Conservation (phyloP, 2,113 vertebrate species). For the Leptodactylus fuscus region DNA sequence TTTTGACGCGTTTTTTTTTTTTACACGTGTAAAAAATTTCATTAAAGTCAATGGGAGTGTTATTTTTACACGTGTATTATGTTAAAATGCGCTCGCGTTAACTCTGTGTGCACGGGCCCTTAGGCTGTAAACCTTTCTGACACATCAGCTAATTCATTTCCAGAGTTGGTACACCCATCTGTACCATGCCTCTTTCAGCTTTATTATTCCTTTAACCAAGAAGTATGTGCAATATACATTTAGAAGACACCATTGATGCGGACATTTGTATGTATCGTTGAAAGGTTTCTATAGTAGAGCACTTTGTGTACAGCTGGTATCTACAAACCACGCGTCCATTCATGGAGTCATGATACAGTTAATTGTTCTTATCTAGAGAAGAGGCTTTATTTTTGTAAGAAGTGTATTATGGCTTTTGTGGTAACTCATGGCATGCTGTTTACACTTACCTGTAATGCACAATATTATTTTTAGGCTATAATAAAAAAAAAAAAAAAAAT, state of each 20-base stretch:
- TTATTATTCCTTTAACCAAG: too few relatives aligned
- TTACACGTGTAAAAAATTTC: too few relatives aligned
- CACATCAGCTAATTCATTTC: too few relatives aligned
- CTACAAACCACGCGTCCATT: neutral
- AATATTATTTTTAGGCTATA: slow-evolving; percentile 12
- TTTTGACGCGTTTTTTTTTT: too few relatives aligned
- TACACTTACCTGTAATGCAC: slow-evolving; percentile 5
- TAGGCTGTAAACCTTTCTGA: too few relatives aligned
- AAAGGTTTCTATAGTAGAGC: neutral
- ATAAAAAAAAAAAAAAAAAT: neutral
- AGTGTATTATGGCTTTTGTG: slow-evolving; percentile 24
- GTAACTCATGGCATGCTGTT: neutral
- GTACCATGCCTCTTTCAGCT: neutral
- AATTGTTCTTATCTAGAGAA: neutral
- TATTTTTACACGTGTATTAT: too few relatives aligned
- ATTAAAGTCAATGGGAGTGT: too few relatives aligned
- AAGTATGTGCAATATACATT: neutral
- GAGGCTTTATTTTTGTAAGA: slow-evolving; percentile 30
- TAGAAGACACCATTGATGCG: neutral
- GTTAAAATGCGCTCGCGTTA: too few relatives aligned
- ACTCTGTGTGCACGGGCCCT: too few relatives aligned
- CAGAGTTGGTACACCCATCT: too few relatives aligned
- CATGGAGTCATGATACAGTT: neutral
- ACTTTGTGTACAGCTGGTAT: neutral
- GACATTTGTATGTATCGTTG: neutral